A percentile compares a stretch with the other conserved stretches of the same genome.
phyloP scores from a whole-genome alignment of 1,140 invertebrate species.

The Idris sp. region DNA sequence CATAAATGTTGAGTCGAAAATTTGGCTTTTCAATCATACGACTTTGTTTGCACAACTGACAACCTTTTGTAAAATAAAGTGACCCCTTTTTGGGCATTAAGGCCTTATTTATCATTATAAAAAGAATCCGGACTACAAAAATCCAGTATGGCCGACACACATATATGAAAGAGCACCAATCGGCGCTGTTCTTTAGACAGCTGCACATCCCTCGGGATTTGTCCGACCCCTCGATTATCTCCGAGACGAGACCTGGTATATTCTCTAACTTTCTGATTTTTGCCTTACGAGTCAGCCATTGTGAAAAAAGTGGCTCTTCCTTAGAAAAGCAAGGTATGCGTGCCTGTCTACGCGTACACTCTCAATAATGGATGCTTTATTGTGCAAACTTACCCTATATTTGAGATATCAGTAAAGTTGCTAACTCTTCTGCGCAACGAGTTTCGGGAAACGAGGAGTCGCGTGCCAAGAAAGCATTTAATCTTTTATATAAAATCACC shows the following conservation, averaged over 20 bases:
- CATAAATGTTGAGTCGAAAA: no score
- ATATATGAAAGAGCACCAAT: constrained; percentile 69
- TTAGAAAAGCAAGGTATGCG: constrained; percentile 55
- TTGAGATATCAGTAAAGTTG: constrained; percentile 30
- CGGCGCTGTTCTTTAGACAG: constrained; percentile 69
- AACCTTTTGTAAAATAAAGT: constrained; percentile 47
- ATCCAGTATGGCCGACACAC: constrained; percentile 77
- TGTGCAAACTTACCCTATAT: constrained; percentile 35
- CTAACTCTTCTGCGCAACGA: constrained; percentile 33
- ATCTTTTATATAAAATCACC: constrained; percentile 38
- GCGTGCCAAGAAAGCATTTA: constrained; percentile 37
- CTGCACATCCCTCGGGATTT: constrained; percentile 73
- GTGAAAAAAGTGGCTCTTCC: constrained; percentile 68
- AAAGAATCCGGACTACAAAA: constrained; percentile 75
- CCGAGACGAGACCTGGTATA: constrained; percentile 62
- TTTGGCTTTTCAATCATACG: background rate
- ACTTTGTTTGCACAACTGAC: constrained; percentile 58
- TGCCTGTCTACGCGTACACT: constrained; percentile 37
- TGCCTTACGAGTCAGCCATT: constrained; percentile 79
- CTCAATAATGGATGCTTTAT: constrained; percentile 44
- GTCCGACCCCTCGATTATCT: constrained; percentile 62
- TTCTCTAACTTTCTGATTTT: constrained; percentile 79
- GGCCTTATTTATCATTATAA: constrained; percentile 57
- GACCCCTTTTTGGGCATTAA: constrained; percentile 41
- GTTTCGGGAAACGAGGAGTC: constrained; percentile 38